Evolutionary conservation across 2,888 invertebrate species (phyloP).

Genomic region (Habrosyne pyritoides): DNA sequence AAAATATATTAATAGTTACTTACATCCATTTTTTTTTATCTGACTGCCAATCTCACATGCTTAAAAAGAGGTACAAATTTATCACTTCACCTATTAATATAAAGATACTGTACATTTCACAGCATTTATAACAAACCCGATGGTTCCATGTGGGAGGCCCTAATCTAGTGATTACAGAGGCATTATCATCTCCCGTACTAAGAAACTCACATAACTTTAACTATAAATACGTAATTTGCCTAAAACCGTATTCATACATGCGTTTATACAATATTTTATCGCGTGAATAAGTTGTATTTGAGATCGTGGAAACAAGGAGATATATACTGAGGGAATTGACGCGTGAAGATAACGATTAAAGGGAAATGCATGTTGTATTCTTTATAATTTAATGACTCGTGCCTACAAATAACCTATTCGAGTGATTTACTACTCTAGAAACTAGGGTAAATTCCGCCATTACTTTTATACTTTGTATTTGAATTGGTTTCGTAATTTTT

Average conservation of each 20-base stretch:
- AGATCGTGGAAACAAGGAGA: neutral
- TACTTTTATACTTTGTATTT: no score
- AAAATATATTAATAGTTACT: no score
- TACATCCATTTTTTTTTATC: no score
- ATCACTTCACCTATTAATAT: no score
- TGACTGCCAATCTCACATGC: no score
- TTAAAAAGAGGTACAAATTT: no score
- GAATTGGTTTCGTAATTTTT: no score
- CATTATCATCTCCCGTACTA: conserved; percentile 63
- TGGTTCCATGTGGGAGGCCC: conserved; percentile 63
- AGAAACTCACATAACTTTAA: conserved; percentile 59
- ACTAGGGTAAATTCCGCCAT: no score
- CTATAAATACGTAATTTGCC: conserved; percentile 72
- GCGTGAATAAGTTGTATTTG: conserved; percentile 36
- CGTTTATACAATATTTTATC: conserved; percentile 69
- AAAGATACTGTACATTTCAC: neutral
- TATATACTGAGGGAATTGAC: neutral
- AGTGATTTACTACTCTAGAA: no score
- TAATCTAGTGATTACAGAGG: conserved; percentile 74
- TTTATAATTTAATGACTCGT: no score
- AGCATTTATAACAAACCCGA: conserved; percentile 39
- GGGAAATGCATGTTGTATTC: no score
- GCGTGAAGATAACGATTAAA: neutral
- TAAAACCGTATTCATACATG: conserved; percentile 61
- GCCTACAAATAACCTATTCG: no score